Base-by-base conservation (phyloP, 2,113 vertebrate species). In the Solea solea region DNA sequence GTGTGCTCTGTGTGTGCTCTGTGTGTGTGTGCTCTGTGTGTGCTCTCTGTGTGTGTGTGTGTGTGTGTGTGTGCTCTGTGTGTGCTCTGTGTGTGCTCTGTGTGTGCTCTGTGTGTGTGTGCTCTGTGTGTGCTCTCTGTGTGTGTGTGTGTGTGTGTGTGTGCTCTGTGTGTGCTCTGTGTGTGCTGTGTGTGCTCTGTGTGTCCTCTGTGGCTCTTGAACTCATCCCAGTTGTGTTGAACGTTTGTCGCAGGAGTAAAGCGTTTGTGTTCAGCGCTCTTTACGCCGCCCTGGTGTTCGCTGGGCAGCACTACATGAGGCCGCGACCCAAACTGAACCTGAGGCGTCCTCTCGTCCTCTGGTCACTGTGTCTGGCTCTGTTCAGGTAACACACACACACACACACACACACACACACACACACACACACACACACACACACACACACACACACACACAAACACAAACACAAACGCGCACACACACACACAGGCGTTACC, bases 311-410 rank as follows among this genome's bases (percentile, higher is more conserved):
- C 66, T 92, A 91, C 81, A 96, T 97, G 96, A 95, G 83, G 83
- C 27, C 86, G 2, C 81, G 92, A n/a, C 92, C 87, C 60, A 93
- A 90, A 51, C 84, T 95, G 82, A 78, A 91, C 70, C 89, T 96
- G 64, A 91, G 95, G 45, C 55, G 40, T 8, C 94, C 94, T 0
- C 92, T 97, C 7, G 41, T 91, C 16, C 69, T 96, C 49, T 97
- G 96, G 96, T 96, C 96, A 0, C 88, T 95, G 4, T 79, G 84
- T 71, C 92, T 97, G 50, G 94, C 95, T 0, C 0, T 95, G 51
- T 97, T 97, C 94, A 97, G 96, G 96, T 97, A 74, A 60, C 2
- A 0, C 40, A 3, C 49, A 25, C 64, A 54, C 25, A 54, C 25
- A 13, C n/a, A 25, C 73, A 9, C 44, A 34, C 28, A 34, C 28